Conservation (phyloP, 35 echinoderm and acorn worm genomes). For the Lytechinus variegatus region DNA sequence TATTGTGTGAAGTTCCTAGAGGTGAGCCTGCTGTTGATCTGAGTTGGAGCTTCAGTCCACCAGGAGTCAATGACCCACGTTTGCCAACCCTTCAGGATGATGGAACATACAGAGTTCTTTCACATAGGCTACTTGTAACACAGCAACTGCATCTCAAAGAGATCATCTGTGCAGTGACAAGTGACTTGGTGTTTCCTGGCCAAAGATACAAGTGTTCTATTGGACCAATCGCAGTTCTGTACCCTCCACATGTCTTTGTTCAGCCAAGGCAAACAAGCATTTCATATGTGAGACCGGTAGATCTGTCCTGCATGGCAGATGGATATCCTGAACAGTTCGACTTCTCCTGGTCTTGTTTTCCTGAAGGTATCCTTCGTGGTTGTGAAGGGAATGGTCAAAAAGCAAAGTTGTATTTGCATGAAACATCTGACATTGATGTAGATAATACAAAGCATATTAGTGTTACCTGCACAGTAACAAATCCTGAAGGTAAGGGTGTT, state of each 20-base stretch:
- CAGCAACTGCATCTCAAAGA: neutral
- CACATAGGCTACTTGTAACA: neutral
- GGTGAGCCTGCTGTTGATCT: slow-evolving; percentile 13
- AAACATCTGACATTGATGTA: neutral
- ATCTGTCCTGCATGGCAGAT: slow-evolving; percentile 10
- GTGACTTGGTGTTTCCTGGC: slow-evolving; percentile 15
- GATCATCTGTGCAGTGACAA: neutral
- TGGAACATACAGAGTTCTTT: neutral
- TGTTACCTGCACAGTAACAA: slow-evolving; percentile 6
- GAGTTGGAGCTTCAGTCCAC: neutral
- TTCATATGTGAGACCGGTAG: neutral
- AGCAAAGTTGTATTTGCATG: neutral
- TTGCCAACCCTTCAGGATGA: neutral
- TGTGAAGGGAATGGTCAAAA: neutral
- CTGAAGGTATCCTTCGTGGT: neutral
- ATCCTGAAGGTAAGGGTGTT: neutral
- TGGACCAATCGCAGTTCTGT: neutral
- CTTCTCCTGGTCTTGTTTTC: slow-evolving; percentile 21
- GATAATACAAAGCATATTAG: neutral
- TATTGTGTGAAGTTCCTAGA: neutral
- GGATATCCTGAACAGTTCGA: neutral
- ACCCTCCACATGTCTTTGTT: neutral
- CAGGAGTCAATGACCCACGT: neutral
- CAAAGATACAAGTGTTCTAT: neutral
- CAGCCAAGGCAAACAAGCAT: neutral